phyloP scores from a whole-genome alignment of 2,888 invertebrate genomes.

The Philonicus albiceps region DNA sequence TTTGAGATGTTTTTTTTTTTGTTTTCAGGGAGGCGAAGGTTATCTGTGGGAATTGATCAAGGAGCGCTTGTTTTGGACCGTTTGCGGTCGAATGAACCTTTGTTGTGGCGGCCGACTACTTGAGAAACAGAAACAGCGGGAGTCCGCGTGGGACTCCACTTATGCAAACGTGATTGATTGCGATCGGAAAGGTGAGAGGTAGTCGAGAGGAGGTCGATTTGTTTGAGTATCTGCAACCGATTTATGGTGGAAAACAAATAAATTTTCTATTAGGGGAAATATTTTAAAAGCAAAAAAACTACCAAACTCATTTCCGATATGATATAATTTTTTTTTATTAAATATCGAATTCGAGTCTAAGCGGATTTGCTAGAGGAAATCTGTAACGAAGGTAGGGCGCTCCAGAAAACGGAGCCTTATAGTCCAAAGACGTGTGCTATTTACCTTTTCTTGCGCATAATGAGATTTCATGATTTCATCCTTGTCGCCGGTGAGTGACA shows the following conservation, averaged over 20 bases:
- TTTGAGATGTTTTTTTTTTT: neutral
- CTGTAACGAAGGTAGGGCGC: neutral
- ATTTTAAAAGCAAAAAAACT: neutral
- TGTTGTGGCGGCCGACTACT: slow-evolving; percentile 27
- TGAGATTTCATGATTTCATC: slow-evolving; percentile 27
- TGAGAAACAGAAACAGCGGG: slow-evolving; percentile 38
- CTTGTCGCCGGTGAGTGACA: slow-evolving; percentile 23
- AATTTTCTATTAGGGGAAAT: neutral
- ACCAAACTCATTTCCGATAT: neutral
- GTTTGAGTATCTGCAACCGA: neutral
- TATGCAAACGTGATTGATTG: slow-evolving; percentile 26
- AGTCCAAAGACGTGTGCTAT: neutral
- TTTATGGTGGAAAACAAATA: neutral
- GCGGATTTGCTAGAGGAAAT: neutral
- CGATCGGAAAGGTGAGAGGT: neutral
- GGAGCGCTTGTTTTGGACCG: neutral
- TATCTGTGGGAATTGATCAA: slow-evolving; percentile 29
- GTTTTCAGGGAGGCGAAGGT: neutral
- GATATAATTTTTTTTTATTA: neutral
- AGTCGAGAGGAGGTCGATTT: neutral
- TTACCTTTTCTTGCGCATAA: slow-evolving; percentile 12
- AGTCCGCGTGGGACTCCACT: slow-evolving; percentile 8
- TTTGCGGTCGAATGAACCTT: slow-evolving; percentile 23
- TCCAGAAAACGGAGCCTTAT: neutral
- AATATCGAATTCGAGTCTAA: neutral